Percentiles rank a stretch among this genome's conserved stretches.
phyloP scores from a whole-genome alignment of 1,140 invertebrate species.

The Bombus confusus region DNA sequence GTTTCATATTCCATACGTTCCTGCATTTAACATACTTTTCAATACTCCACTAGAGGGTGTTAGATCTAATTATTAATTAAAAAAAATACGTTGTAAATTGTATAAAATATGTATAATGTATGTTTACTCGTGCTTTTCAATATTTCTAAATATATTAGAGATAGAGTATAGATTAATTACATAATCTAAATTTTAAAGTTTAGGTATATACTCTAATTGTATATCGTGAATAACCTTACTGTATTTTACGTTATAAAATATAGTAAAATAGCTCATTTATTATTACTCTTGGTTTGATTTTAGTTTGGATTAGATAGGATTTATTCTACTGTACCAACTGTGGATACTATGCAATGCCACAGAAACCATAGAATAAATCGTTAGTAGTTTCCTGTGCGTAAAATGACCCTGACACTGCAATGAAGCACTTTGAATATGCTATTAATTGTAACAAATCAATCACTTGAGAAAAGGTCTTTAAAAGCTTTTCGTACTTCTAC shows the following conservation, averaged over 20 bases:
- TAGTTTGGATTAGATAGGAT: conserved; percentile 4
- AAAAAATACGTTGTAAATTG: background rate
- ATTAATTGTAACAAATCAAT: background rate
- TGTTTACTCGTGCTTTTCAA: conserved; percentile 9
- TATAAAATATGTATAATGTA: background rate
- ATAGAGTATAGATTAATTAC: background rate
- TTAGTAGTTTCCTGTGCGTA: background rate
- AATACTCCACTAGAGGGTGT: conserved; percentile 54
- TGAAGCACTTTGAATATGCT: conserved; percentile 43
- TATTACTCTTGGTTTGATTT: background rate
- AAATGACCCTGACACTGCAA: conserved; percentile 47
- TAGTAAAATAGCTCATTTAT: conserved; percentile 4
- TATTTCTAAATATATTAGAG: background rate
- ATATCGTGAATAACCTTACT: background rate
- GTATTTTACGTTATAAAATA: background rate
- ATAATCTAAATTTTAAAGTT: background rate
- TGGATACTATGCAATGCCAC: background rate
- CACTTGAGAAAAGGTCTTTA: background rate
- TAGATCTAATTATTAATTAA: conserved; percentile 18
- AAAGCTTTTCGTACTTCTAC: background rate
- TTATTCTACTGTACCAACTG: conserved; percentile 29
- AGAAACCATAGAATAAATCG: conserved; percentile 35
- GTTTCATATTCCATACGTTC: conserved; percentile 49
- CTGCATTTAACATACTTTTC: conserved; percentile 43
- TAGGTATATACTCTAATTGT: background rate